Conservation (phyloP, 2,113 vertebrate species). For the Aspiorhynchus laticeps region DNA sequence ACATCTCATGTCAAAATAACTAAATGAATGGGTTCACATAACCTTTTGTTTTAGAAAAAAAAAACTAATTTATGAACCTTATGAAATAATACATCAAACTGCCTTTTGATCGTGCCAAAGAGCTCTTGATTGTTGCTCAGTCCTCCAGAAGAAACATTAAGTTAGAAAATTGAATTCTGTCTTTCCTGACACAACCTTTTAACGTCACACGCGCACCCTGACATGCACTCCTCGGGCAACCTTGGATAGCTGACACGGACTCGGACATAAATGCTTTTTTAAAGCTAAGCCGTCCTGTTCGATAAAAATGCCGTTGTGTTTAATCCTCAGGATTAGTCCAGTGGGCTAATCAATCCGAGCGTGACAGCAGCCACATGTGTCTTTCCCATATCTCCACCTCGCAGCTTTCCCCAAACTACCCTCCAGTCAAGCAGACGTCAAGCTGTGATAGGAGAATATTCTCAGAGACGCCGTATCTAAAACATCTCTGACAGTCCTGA, state of each 20-base stretch:
- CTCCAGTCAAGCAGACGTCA: constrained; percentile 51
- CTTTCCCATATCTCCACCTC: constrained; percentile 55
- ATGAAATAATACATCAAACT: constrained; percentile 27
- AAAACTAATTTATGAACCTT: background rate
- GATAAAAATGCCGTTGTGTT: constrained; percentile 53
- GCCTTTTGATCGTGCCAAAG: constrained; percentile 25
- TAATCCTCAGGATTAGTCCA: constrained; percentile 58
- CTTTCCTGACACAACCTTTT: constrained; percentile 41
- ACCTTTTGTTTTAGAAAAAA: background rate
- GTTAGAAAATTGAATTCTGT: constrained; percentile 30
- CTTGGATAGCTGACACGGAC: constrained; percentile 43
- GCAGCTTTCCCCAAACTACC: constrained; percentile 47
- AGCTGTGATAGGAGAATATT: constrained; percentile 36
- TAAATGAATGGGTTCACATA: background rate
- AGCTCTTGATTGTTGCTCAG: constrained; percentile 13
- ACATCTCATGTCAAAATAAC: background rate
- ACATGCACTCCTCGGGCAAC: constrained; percentile 41
- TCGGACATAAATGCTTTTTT: constrained; percentile 45
- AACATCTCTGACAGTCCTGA: constrained; percentile 39
- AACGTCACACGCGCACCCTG: background rate
- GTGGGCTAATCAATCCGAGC: constrained; percentile 57
- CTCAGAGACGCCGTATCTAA: constrained; percentile 37
- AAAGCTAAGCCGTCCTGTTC: constrained; percentile 47
- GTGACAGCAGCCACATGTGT: constrained; percentile 55
- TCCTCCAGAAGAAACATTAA: constrained; percentile 31